Percentiles rank a stretch among this genome's conserved stretches.
Conservation (phyloP, 2,113 vertebrate species). For the Mesoclemmys tuberculata region DNA sequence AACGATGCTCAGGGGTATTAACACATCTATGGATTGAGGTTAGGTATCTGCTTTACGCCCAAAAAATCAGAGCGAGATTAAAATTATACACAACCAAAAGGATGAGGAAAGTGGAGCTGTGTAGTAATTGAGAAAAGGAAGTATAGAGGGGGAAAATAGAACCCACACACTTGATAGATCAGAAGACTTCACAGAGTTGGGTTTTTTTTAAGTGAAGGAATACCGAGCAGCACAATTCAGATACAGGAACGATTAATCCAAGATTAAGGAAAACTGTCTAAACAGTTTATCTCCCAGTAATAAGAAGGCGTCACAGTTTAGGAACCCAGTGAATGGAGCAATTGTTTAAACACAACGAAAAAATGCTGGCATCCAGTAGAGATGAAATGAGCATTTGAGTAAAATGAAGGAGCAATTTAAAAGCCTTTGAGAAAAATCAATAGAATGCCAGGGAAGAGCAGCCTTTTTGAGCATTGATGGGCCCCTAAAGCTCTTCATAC, state of each 20-base stretch:
- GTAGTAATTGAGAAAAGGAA: background rate
- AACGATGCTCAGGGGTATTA: background rate
- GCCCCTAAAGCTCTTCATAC: constrained; percentile 77
- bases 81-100: constrained; percentile 38
- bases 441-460: constrained; percentile 78
- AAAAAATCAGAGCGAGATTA: constrained; percentile 23
- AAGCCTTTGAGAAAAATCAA: constrained; percentile 90
- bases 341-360: constrained; percentile 86
- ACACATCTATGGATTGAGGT: constrained; percentile 34
- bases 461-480: constrained; percentile 80
- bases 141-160: background rate
- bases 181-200: background rate
- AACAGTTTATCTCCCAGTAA: constrained; percentile 87
- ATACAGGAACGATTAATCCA: constrained; percentile 80
- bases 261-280: constrained; percentile 85
- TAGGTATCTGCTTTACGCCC: background rate
- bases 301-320: constrained; percentile 86
- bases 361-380: constrained; percentile 75
- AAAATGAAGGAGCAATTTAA: constrained; percentile 90
- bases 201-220: constrained; percentile 71
- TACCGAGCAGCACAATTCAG: constrained; percentile 72
- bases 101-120: background rate
- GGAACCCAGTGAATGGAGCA: constrained; percentile 80
- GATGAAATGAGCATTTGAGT: constrained; percentile 83
- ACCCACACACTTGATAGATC: constrained; percentile 47